phyloP scores from a whole-genome alignment of 2,113 vertebrate species.

The Steatornis caripensis region DNA sequence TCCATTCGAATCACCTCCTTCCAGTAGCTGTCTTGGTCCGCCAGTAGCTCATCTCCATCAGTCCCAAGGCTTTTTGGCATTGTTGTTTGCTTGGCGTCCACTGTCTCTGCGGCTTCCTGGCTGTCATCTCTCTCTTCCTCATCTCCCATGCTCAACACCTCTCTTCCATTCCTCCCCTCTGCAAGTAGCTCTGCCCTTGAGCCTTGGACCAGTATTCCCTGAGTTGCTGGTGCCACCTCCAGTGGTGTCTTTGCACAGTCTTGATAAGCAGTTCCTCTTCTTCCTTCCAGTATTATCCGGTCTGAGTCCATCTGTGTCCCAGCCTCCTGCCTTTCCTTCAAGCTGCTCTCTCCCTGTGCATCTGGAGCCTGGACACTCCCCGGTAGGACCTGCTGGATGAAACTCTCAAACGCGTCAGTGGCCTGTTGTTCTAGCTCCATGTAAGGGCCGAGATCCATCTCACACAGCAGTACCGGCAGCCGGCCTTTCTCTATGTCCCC shows the following conservation, averaged over 20 bases:
- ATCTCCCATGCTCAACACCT: neutral
- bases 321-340: neutral
- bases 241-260: neutral
- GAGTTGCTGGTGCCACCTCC: neutral
- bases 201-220: neutral
- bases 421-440: slow-evolving; percentile 4
- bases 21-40: neutral
- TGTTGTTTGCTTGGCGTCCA: neutral
- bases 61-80: neutral
- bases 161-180: neutral
- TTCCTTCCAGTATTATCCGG: neutral
- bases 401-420: neutral
- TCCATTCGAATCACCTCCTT: neutral
- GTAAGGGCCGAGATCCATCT: neutral
- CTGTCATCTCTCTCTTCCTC: neutral
- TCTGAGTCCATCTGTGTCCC: neutral
- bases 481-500: neutral
- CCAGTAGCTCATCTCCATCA: neutral
- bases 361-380: neutral
- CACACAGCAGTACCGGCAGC: neutral
- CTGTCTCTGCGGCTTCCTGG: neutral
- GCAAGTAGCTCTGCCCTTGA: neutral
- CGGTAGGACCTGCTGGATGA: neutral
- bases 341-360: neutral
- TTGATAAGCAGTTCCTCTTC: neutral